Conservation (phyloP, 2,888 invertebrate species). For the Chamaedrilus cognettii region DNA sequence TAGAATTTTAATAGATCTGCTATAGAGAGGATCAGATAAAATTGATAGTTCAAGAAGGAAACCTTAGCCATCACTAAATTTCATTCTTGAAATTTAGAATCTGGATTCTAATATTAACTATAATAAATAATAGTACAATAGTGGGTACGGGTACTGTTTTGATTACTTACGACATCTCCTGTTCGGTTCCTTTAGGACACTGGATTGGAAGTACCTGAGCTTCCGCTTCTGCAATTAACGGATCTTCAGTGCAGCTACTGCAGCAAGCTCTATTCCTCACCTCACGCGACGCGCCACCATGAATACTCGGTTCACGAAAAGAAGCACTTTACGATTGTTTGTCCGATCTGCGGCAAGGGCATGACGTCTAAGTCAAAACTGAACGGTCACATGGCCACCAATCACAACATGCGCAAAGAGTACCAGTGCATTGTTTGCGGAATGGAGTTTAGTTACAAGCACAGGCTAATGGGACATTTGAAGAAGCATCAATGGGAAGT, state of each 20-base stretch:
- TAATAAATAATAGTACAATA: too few relatives aligned
- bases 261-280: constrained; percentile 6
- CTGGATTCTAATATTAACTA: too few relatives aligned
- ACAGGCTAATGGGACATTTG: constrained; percentile 6
- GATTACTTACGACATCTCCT: too few relatives aligned
- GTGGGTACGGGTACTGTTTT: too few relatives aligned
- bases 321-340: neutral
- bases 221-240: too few relatives aligned
- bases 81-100: too few relatives aligned
- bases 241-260: constrained; percentile 2
- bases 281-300: neutral
- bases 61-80: too few relatives aligned
- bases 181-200: too few relatives aligned
- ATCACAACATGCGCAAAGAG: constrained; percentile 18
- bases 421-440: neutral
- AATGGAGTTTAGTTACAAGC: constrained; percentile 1
- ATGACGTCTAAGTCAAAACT: constrained; percentile 15
- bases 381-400: constrained; percentile 25
- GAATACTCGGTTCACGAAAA: constrained; percentile 3
- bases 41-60: too few relatives aligned
- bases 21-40: too few relatives aligned
- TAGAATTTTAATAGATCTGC: too few relatives aligned
- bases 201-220: too few relatives aligned
- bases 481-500: neutral
- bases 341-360: constrained; percentile 24